These are phyloP conservation scores for Silurus meridionalis DNA, from an alignment of 2,113 vertebrate genomes.

Conservation along the genomic window DNA sequence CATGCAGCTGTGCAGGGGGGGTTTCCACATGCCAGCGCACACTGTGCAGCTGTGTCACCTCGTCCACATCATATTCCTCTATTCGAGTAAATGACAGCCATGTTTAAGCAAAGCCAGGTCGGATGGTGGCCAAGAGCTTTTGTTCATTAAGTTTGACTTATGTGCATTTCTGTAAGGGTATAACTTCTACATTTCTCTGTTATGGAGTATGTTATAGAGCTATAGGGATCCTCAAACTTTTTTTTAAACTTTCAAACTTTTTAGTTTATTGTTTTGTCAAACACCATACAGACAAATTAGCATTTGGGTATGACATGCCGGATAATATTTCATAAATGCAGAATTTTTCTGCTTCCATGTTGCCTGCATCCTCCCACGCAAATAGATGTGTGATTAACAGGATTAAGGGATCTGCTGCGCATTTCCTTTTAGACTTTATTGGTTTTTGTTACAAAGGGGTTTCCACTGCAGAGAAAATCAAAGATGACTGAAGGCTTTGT, in stretches of 20 bases:
- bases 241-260: too few relatives aligned
- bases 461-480: not conserved
- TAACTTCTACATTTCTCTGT: constrained; percentile 3
- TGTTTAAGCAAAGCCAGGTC: constrained; percentile 16
- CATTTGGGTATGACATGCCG: not conserved
- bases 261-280: too few relatives aligned
- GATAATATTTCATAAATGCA: not conserved
- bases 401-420: not conserved
- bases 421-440: not conserved
- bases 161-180: not conserved
- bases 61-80: constrained; percentile 65
- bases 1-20: not conserved
- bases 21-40: constrained; percentile 37
- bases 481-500: not conserved
- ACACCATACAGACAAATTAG: not conserved
- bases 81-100: constrained; percentile 63
- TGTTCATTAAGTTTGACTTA: constrained; percentile 27
- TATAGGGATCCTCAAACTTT: too few relatives aligned
- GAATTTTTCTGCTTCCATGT: not conserved
- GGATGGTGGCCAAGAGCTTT: constrained; percentile 46
- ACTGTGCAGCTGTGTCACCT: constrained; percentile 59
- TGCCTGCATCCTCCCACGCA: not conserved
- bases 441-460: not conserved
- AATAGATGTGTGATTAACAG: not conserved
- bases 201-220: not conserved